These are phyloP conservation scores for Julus scandinavius DNA, from an alignment of 2,888 invertebrate species.

Conservation along the genomic window DNA sequence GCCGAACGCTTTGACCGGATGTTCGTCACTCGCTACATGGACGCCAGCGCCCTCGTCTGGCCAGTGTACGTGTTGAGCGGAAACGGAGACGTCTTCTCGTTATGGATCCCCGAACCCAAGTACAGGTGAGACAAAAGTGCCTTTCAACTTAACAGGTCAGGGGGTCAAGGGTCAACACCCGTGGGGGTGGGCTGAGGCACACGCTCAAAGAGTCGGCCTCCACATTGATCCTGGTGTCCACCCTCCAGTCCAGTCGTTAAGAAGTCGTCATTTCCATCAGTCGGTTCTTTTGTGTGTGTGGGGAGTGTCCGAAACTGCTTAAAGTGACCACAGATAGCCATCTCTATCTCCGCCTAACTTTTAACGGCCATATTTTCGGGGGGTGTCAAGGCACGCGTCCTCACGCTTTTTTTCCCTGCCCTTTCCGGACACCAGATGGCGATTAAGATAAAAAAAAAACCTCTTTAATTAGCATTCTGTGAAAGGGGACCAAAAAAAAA, in stretches of 20 bases:
- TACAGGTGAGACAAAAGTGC: neutral
- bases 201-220: neutral
- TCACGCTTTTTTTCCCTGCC: neutral
- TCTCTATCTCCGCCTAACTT: neutral
- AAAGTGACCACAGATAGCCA: neutral
- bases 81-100: slow-evolving; percentile 81
- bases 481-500: neutral
- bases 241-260: neutral
- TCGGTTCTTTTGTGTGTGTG: neutral
- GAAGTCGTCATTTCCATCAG: neutral
- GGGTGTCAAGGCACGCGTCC: neutral
- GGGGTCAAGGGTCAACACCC: neutral
- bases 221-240: neutral
- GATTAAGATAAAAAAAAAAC: neutral
- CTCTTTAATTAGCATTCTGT: neutral
- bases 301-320: neutral
- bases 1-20: slow-evolving; percentile 48
- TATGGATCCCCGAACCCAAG: slow-evolving; percentile 47
- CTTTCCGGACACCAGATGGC: neutral
- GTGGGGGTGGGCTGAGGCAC: too few species aligned
- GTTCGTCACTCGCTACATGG: slow-evolving; percentile 47
- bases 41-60: slow-evolving; percentile 68
- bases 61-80: slow-evolving; percentile 83
- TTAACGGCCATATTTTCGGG: neutral
- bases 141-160: too few species aligned